Conservation (phyloP, 2,797 vertebrate species). For the Anabas testudineus region DNA sequence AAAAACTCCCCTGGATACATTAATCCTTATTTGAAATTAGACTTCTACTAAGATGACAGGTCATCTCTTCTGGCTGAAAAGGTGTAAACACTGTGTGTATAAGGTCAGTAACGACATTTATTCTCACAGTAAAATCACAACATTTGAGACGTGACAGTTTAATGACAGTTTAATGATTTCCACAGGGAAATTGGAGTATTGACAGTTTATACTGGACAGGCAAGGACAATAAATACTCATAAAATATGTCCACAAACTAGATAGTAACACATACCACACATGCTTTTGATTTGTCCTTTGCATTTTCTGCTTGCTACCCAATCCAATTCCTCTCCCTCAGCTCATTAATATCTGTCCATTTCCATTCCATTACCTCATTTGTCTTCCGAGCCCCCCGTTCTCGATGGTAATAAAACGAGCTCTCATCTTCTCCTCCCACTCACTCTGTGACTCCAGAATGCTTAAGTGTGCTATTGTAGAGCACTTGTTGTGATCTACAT, state of each 20-base stretch:
- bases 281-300: slow-evolving; percentile 42
- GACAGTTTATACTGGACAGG: not conserved
- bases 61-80: not conserved
- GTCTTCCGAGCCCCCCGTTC: slow-evolving; percentile 8
- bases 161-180: slow-evolving; percentile 7
- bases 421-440: slow-evolving; percentile 1
- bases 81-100: not conserved
- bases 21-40: slow-evolving; percentile 29
- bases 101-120: not conserved
- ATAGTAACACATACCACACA: slow-evolving; percentile 7
- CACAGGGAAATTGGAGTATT: not conserved
- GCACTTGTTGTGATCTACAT: slow-evolving; percentile 49
- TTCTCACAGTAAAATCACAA: not conserved
- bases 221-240: slow-evolving; percentile 19
- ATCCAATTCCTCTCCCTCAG: slow-evolving; percentile 45
- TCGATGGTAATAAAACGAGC: slow-evolving; percentile 29
- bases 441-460: slow-evolving; percentile 17
- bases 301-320: slow-evolving; percentile 43
- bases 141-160: not conserved
- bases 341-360: slow-evolving; percentile 66
- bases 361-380: slow-evolving; percentile 52
- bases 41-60: not conserved
- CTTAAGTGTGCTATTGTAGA: slow-evolving; percentile 44
- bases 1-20: slow-evolving; percentile 16
- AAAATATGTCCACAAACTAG: not conserved